These are phyloP conservation scores for Ypsolopha scabrella DNA, from an alignment of 2,888 invertebrate species.

Conservation along the genomic window DNA sequence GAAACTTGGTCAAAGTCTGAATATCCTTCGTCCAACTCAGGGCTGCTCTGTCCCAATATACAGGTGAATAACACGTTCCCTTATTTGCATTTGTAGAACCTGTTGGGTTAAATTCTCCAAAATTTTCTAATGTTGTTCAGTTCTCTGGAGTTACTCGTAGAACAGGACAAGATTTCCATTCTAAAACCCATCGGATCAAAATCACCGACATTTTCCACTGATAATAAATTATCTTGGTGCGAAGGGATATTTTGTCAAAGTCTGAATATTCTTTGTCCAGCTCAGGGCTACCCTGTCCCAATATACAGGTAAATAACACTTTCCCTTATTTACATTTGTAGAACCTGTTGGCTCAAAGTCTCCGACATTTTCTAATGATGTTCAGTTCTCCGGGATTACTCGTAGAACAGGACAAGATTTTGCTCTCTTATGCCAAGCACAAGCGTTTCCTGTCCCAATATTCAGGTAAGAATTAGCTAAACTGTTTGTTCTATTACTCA, in stretches of 20 bases:
- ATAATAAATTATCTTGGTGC: constrained; percentile 74
- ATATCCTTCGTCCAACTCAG: too few species aligned
- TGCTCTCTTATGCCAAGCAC: constrained; percentile 80
- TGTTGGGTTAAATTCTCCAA: too few species aligned
- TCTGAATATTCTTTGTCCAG: constrained; percentile 74
- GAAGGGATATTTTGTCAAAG: constrained; percentile 65
- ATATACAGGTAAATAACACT: constrained; percentile 73
- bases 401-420: constrained; percentile 73
- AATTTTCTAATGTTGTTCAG: too few species aligned
- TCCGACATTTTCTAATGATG: constrained; percentile 77
- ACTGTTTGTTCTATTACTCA: not conserved
- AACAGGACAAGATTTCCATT: too few species aligned
- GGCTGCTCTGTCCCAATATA: too few species aligned
- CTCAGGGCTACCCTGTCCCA: constrained; percentile 76
- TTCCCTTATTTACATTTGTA: constrained; percentile 37
- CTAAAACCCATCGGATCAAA: constrained; percentile 74
- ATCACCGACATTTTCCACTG: constrained; percentile 68
- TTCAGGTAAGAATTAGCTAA: constrained; percentile 49
- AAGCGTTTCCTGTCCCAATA: constrained; percentile 79
- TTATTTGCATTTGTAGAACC: too few species aligned
- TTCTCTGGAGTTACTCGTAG: too few species aligned
- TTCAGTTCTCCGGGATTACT: constrained; percentile 76
- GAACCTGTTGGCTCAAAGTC: constrained; percentile 79
- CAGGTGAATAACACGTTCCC: too few species aligned
- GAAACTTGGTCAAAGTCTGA: too few species aligned